Conservation (phyloP, 1,140 invertebrate species). For the Nasonia giraulti region DNA sequence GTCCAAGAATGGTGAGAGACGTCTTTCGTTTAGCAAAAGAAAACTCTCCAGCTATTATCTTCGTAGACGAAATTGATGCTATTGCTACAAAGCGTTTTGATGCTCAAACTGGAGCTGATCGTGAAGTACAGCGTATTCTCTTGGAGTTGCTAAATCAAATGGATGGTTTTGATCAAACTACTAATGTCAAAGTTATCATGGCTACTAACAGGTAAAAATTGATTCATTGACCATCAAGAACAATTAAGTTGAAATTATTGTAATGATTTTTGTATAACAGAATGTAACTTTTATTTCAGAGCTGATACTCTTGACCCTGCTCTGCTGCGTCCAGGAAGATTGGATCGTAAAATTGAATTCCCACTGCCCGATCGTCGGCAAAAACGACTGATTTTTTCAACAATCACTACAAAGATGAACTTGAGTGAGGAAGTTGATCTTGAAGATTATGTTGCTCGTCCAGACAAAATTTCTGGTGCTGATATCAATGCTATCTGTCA, state of each 20-base stretch:
- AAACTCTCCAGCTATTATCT: slow-evolving; percentile 99
- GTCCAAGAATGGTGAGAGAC: slow-evolving; percentile 99
- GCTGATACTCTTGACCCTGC: slow-evolving; percentile 99
- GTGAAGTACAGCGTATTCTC: slow-evolving; percentile 98
- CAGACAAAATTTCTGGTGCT: slow-evolving; percentile 98
- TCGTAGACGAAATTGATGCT: slow-evolving; percentile 99
- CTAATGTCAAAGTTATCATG: slow-evolving; percentile 99
- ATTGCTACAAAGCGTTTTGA: slow-evolving; percentile 99
- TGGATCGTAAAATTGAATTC: slow-evolving; percentile 99
- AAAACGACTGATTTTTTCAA: slow-evolving; percentile 98
- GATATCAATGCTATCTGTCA: slow-evolving; percentile 99
- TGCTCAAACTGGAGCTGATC: slow-evolving; percentile 98
- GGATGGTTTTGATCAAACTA: slow-evolving; percentile 99
- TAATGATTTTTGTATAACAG: slow-evolving; percentile 33
- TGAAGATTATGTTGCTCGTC: slow-evolving; percentile 98
- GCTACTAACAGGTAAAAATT: slow-evolving; percentile 88
- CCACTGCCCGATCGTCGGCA: slow-evolving; percentile 97
- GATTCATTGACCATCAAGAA: background rate
- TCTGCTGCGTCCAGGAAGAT: slow-evolving; percentile 94
- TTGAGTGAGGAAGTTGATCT: slow-evolving; percentile 99
- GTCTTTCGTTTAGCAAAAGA: slow-evolving; percentile 99
- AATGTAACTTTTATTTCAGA: slow-evolving; percentile 68
- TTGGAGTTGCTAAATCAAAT: slow-evolving; percentile 99
- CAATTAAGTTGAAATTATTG: background rate
- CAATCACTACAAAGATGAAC: slow-evolving; percentile 99